phyloP scores from a whole-genome alignment of 2,797 vertebrate species.

The Anabas testudineus region DNA sequence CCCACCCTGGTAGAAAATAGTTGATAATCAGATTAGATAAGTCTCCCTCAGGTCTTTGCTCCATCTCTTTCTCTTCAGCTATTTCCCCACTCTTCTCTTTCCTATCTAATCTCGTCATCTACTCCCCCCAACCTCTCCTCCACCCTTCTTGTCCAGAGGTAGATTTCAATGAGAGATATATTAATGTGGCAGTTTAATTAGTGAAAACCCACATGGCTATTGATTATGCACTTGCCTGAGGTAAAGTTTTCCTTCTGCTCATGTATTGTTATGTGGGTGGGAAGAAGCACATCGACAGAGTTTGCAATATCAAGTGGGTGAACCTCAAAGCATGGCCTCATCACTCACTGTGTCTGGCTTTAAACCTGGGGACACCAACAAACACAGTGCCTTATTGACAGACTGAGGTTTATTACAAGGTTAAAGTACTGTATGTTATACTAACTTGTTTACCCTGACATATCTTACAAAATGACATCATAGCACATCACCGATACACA shows the following conservation, averaged over 20 bases:
- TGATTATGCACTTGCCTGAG: constrained; percentile 82
- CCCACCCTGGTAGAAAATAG: background rate
- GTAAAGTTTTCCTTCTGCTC: constrained; percentile 84
- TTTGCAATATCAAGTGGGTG: constrained; percentile 75
- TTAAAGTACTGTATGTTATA: background rate
- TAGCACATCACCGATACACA: no score
- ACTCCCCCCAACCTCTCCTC: constrained; percentile 39
- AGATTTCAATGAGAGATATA: constrained; percentile 75
- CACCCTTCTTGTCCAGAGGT: constrained; percentile 49
- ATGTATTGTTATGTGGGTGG: constrained; percentile 78
- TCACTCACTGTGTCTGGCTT: constrained; percentile 9
- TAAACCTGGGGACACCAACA: background rate
- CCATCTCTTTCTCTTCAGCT: constrained; percentile 11
- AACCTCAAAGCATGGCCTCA: constrained; percentile 26
- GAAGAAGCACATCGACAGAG: constrained; percentile 58
- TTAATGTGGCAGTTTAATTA: constrained; percentile 84
- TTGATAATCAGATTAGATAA: constrained; percentile 17
- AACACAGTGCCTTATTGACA: background rate
- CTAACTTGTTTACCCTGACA: background rate
- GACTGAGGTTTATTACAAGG: background rate
- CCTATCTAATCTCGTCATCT: constrained; percentile 45
- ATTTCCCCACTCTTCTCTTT: constrained; percentile 44
- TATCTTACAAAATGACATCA: background rate
- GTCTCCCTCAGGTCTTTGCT: background rate
- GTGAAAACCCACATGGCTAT: constrained; percentile 75